phyloP scores from a whole-genome alignment of 1,140 invertebrate genomes.

The Nilaparvata lugens region DNA sequence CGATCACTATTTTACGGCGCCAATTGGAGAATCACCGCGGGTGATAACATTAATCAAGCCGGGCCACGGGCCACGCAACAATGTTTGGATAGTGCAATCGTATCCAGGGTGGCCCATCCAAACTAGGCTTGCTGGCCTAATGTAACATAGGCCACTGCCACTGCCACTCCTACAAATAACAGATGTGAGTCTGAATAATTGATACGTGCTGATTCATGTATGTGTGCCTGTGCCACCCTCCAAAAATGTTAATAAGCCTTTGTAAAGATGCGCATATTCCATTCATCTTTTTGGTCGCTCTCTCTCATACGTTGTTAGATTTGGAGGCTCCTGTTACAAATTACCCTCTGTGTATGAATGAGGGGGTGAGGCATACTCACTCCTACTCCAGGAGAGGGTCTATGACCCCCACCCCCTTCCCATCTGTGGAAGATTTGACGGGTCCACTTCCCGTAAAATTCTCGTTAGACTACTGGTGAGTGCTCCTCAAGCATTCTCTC shows the following conservation, averaged over 20 bases:
- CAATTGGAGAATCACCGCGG: no score
- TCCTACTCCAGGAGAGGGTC: no score
- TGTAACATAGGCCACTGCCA: neutral
- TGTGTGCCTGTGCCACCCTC: neutral
- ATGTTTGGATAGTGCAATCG: no score
- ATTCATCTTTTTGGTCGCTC: constrained; percentile 3
- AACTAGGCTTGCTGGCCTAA: no score
- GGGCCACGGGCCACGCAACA: no score
- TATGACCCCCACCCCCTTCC: no score
- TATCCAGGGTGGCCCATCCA: no score
- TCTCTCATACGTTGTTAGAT: neutral
- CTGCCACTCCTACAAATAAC: constrained; percentile 4
- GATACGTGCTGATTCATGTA: constrained; percentile 3
- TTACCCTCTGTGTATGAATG: neutral
- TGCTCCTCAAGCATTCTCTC: neutral
- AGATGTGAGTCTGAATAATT: constrained; percentile 12
- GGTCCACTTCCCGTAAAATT: neutral
- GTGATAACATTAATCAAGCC: no score
- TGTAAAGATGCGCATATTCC: neutral
- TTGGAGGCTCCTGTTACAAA: constrained; percentile 7
- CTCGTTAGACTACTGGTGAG: neutral
- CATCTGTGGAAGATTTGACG: neutral
- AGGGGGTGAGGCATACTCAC: neutral
- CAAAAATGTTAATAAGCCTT: constrained; percentile 13
- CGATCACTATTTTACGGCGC: no score